Percentiles rank a stretch among this genome's conserved stretches.
Conservation (phyloP, 1,140 invertebrate genomes). For the Drosophila punjabiensis region DNA sequence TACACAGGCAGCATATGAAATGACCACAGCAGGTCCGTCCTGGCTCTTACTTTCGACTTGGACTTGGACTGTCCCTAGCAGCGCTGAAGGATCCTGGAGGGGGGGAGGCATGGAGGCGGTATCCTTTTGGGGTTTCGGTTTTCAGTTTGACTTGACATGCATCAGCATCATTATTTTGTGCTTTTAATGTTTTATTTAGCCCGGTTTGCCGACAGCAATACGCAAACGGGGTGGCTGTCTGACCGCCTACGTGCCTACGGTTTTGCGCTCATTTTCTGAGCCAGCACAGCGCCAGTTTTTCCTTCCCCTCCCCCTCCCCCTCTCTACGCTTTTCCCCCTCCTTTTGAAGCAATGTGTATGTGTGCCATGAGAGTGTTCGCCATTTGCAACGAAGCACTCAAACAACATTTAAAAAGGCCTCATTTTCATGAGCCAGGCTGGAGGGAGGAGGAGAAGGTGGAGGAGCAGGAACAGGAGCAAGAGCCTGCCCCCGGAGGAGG, state of each 20-base stretch:
- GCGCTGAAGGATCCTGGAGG: background rate
- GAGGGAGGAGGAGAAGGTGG: background rate
- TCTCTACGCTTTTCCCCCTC: background rate
- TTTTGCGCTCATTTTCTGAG: constrained; percentile 62
- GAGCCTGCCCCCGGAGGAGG: background rate
- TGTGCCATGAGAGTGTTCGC: constrained; percentile 32
- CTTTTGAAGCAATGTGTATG: background rate
- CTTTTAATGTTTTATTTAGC: constrained; percentile 82
- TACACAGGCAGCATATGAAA: constrained; percentile 41
- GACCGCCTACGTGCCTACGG: constrained; percentile 58
- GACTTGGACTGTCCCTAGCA: too few relatives aligned
- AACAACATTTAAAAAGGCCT: constrained; percentile 82
- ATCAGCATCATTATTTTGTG: constrained; percentile 82
- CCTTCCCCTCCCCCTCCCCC: background rate
- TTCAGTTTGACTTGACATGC: constrained; percentile 81
- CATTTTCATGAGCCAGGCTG: constrained; percentile 80
- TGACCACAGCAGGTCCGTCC: constrained; percentile 30
- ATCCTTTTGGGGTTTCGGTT: constrained; percentile 73
- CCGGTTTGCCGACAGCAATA: constrained; percentile 69
- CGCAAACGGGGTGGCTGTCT: constrained; percentile 45
- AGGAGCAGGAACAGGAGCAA: background rate
- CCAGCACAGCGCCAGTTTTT: too few relatives aligned
- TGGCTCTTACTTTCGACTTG: too few relatives aligned
- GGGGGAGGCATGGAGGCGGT: background rate
- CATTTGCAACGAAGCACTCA: constrained; percentile 78